Percentiles rank a stretch among this genome's conserved stretches.
Evolutionary conservation across 2,888 invertebrate genomes (phyloP).

Genomic region (Eutolmus rufibarbis): DNA sequence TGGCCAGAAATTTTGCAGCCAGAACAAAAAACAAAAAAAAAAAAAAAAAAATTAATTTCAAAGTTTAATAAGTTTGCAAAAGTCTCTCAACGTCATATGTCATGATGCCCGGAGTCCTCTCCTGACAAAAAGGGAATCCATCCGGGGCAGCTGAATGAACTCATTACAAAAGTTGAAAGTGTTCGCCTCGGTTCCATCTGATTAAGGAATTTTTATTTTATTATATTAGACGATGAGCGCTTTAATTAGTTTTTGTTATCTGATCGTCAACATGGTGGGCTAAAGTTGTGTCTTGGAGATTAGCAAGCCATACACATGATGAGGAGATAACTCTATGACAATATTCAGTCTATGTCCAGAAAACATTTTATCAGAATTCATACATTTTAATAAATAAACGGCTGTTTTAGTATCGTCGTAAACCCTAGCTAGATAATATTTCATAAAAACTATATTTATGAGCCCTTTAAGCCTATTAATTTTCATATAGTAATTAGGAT

Average conservation of each 20-base stretch:
- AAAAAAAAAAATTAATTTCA: constrained; percentile 33
- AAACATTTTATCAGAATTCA: no score
- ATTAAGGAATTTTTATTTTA: constrained; percentile 16
- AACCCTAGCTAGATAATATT: no score
- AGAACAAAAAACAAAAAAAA: not conserved
- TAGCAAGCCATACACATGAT: no score
- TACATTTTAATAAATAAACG: no score
- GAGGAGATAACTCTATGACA: no score
- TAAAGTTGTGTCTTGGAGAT: not conserved
- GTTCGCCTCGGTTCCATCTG: not conserved
- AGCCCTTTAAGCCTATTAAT: no score
- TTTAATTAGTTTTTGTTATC: constrained; percentile 21
- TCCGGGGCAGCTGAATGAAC: constrained; percentile 34
- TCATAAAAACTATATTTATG: no score
- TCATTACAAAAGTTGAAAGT: constrained; percentile 34
- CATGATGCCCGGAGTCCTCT: not conserved
- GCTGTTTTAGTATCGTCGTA: no score
- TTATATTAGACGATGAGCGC: not conserved
- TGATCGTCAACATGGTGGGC: not conserved
- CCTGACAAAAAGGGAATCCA: constrained; percentile 1
- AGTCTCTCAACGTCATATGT: constrained; percentile 38
- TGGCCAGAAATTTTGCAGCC: not conserved
- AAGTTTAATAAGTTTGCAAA: constrained; percentile 38
- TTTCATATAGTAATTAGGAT: no score
- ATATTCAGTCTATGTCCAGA: no score